Evolutionary conservation across 2,888 invertebrate genomes (phyloP), one percentile per base, ranked within the genome.

Genomic region (Eledona agricola): DNA sequence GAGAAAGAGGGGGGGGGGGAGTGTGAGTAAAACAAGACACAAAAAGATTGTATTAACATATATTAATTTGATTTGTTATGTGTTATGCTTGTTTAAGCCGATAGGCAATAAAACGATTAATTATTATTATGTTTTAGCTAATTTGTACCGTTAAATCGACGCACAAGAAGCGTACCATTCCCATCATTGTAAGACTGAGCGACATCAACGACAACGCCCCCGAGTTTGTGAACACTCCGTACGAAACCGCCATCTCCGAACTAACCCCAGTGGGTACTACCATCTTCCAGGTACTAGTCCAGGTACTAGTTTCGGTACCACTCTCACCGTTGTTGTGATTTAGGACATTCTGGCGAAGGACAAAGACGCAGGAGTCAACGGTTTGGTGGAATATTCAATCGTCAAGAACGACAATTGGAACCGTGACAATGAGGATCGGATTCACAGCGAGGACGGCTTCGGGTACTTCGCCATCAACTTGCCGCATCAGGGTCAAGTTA

Each of bases 191-290:
- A 61, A 82, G 93, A 77, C 89, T 93, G 66, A 91, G 90, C 20
- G 93, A 94, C 78, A 86, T 93, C 73, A 93, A 94, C 73, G 93
- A 94, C 77, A 94, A 94, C 77, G 85, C 88, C 40, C 93, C 93
- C 15, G 81, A 86, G 69, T 93, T 94, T 77, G 81, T 89, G 72
- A 89, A 88, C 71, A 87, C 87, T 52, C 91, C 93, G 31, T 93
- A 93, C 73, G 87, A 89, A 76, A 85, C 90, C 50, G 87, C 83
- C 56, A 88, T 93, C 60, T 87, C 93, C 16, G 93, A 94, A 87
- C 80, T 91, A 60, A 89, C 90, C 40, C 90, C 93, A 29, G 83
- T 93, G 51, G 93, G 91, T 20, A 89, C 90, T 6, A 92, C 91
- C 11, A 85, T 94, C 65, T 93, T 90, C 78, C 87, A 90, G 23